Conservation (phyloP, 2,797 vertebrate genomes). For the Alfaro cultratus region DNA sequence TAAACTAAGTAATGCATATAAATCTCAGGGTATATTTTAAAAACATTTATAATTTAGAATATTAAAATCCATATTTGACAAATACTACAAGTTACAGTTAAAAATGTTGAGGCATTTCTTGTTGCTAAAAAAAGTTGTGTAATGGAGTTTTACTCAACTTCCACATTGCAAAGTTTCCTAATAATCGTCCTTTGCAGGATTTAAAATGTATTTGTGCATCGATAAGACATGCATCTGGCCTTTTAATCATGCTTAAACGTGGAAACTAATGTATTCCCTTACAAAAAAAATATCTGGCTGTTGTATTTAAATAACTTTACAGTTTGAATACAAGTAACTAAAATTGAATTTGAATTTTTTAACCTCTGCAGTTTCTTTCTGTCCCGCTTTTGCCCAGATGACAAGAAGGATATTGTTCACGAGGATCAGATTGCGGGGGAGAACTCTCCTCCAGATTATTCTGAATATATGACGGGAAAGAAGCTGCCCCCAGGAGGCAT, state of each 20-base stretch:
- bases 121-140: not conserved
- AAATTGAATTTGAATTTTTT: not conserved
- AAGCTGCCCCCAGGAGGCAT: constrained; percentile 97
- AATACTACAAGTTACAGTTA: not conserved
- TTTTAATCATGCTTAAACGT: not conserved
- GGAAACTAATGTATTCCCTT: not conserved
- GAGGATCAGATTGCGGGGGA: constrained; percentile 96
- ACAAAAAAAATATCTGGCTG: not conserved
- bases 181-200: not conserved
- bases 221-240: not conserved
- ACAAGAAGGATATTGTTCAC: constrained; percentile 98
- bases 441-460: constrained; percentile 97
- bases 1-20: not conserved
- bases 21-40: not conserved
- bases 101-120: not conserved
- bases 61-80: not conserved
- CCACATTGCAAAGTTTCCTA: not conserved
- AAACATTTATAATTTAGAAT: not conserved
- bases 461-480: constrained; percentile 98
- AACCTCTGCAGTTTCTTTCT: not conserved
- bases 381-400: constrained; percentile 81
- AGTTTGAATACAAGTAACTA: not conserved
- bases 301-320: not conserved
- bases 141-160: not conserved
- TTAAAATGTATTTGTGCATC: not conserved